phyloP scores from a whole-genome alignment of 2,888 invertebrate species.

The Tetragonula carbonaria region DNA sequence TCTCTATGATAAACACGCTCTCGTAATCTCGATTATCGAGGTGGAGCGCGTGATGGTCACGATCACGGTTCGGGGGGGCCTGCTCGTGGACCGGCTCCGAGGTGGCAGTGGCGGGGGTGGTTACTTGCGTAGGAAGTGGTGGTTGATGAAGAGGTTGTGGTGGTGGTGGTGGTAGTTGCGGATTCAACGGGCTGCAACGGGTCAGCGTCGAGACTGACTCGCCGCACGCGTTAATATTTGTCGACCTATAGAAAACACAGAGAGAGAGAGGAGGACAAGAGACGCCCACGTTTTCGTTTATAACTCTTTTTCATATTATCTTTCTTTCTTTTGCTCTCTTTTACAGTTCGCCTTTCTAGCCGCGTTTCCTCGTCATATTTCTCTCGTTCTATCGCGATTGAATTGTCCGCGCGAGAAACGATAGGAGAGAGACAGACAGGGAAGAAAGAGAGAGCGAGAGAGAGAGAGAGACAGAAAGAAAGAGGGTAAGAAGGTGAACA shows the following conservation, averaged over 20 bases:
- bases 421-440: constrained; percentile 17
- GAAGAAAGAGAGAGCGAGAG: constrained; percentile 16
- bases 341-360: constrained; percentile 17
- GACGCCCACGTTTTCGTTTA: constrained; percentile 78
- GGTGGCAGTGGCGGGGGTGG: constrained; percentile 82
- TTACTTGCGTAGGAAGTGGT: constrained; percentile 84
- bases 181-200: constrained; percentile 84
- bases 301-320: constrained; percentile 32
- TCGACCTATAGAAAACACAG: constrained; percentile 84
- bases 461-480: constrained; percentile 13
- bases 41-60: constrained; percentile 83
- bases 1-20: constrained; percentile 89
- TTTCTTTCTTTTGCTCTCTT: constrained; percentile 29
- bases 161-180: constrained; percentile 83
- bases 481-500: not conserved
- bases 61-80: constrained; percentile 83
- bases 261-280: constrained; percentile 81
- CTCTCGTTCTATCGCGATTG: constrained; percentile 33
- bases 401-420: constrained; percentile 42
- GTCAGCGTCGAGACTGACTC: constrained; percentile 84
- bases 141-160: constrained; percentile 82
- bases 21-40: constrained; percentile 88
- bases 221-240: constrained; percentile 84
- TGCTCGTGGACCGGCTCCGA: constrained; percentile 83
- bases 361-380: constrained; percentile 18